phyloP scores from a whole-genome alignment of 2,113 vertebrate species.

The Acanthisitta chloris region DNA sequence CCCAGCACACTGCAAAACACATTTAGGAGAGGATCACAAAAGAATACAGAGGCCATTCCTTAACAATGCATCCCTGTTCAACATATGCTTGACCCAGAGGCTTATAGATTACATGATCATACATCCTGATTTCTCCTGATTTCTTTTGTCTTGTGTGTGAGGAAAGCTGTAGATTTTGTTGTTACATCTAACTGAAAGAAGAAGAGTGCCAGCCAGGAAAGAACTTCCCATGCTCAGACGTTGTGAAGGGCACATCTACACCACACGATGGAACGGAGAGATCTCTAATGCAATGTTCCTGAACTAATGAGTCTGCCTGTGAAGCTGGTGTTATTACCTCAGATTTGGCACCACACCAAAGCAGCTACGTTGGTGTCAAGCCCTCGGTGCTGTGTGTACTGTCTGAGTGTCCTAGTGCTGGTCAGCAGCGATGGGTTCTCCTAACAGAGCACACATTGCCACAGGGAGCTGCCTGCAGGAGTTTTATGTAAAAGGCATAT shows the following conservation, averaged over 20 bases:
- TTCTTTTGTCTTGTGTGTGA: background rate
- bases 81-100: background rate
- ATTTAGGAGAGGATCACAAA: background rate
- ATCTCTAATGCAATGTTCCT: background rate
- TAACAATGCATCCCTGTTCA: background rate
- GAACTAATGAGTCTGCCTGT: background rate
- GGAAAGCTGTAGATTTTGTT: background rate
- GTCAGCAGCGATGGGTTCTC: background rate
- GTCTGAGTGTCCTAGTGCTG: background rate
- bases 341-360: background rate
- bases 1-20: background rate
- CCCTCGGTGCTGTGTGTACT: background rate
- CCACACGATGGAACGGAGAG: background rate
- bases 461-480: background rate
- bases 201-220: background rate
- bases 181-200: background rate
- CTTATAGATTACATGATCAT: background rate
- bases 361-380: background rate
- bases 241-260: fast-evolving
- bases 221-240: background rate
- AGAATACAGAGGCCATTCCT: background rate
- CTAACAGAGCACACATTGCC: background rate
- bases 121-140: background rate
- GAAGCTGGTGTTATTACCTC: background rate
- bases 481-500: background rate